Evolutionary conservation across 2,888 invertebrate genomes (phyloP).

Genomic region (Eucera pruinosa): DNA sequence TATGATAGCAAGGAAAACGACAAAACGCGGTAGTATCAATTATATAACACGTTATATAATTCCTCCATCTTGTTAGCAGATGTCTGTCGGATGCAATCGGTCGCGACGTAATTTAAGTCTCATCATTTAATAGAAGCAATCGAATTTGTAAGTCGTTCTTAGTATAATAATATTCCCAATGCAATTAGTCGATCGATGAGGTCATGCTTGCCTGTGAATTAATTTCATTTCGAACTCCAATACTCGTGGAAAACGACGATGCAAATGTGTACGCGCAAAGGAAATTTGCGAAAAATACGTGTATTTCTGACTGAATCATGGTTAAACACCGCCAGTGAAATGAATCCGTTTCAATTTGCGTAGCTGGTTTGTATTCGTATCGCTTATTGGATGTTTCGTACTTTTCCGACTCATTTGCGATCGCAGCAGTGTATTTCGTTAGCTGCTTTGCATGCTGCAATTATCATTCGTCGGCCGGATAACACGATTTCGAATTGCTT

Average conservation of each 20-base stretch:
- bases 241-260: too few relatives aligned
- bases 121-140: conserved; percentile 22
- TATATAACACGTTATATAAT: conserved; percentile 67
- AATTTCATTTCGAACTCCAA: conserved; percentile 12
- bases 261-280: too few relatives aligned
- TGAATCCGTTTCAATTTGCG: conserved; percentile 19
- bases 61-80: conserved; percentile 27
- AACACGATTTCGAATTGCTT: not conserved
- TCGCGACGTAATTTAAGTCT: not conserved
- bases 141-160: not conserved
- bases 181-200: conserved; percentile 7
- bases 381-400: not conserved
- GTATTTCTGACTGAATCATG: not conserved
- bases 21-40: conserved; percentile 40
- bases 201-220: conserved; percentile 2
- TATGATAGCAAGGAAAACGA: conserved; percentile 44
- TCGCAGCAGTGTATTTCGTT: not conserved
- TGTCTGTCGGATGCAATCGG: not conserved
- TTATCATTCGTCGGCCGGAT: conserved; percentile 6
- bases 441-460: not conserved
- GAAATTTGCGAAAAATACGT: not conserved
- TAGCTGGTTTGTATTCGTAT: not conserved
- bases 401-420: conserved; percentile 5
- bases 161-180: conserved; percentile 27
- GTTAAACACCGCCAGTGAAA: not conserved